These are phyloP conservation scores for Caenorhabditis japonica DNA, from an alignment of 2,888 invertebrate genomes.

Conservation along the genomic window DNA sequence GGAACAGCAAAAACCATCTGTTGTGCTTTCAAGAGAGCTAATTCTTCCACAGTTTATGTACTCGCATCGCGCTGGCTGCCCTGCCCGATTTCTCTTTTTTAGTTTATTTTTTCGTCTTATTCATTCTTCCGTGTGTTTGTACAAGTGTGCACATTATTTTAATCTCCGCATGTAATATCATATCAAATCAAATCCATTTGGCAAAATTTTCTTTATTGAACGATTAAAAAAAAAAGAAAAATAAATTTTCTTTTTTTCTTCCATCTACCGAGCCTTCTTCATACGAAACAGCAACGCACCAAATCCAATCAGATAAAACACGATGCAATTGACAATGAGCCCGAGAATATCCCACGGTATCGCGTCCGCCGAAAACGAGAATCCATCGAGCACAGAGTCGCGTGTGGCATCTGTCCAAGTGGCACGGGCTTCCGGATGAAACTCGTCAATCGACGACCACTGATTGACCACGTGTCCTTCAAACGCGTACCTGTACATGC, in stretches of 20 bases:
- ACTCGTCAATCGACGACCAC: conserved; percentile 53
- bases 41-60: no score
- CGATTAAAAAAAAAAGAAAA: no score
- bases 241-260: neutral
- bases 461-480: conserved; percentile 79
- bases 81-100: no score
- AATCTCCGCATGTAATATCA: neutral
- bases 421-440: conserved; percentile 16
- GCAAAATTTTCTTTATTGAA: neutral
- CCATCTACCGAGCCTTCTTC: conserved; percentile 42
- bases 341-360: conserved; percentile 52
- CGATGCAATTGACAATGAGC: conserved; percentile 41
- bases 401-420: conserved; percentile 12
- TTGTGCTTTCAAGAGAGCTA: neutral
- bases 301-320: conserved; percentile 68
- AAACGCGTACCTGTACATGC: conserved; percentile 63
- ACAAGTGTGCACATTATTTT: neutral
- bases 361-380: conserved; percentile 53
- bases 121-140: no score
- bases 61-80: no score
- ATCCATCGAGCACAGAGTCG: conserved; percentile 55
- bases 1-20: neutral
- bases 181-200: neutral
- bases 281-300: conserved; percentile 63
- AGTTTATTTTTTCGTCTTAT: no score